A percentile compares a stretch with the other conserved stretches of the same genome.
Evolutionary conservation across 2,888 invertebrate genomes (phyloP).

Genomic region (Dasysyrphus tricinctus): DNA sequence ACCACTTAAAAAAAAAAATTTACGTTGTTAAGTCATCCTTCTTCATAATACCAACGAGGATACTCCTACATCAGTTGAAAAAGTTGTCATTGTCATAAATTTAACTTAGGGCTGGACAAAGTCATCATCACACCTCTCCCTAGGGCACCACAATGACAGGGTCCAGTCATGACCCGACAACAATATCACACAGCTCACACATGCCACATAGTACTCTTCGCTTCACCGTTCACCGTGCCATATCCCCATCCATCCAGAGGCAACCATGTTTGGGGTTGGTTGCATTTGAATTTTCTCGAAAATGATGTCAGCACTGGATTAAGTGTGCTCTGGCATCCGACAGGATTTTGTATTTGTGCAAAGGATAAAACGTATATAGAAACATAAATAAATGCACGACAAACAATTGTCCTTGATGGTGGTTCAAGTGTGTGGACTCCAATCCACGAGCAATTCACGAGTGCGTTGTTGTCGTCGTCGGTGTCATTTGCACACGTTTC

Average conservation of each 20-base stretch:
- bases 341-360: conserved; percentile 30
- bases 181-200: conserved; percentile 22
- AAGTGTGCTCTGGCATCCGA: conserved; percentile 31
- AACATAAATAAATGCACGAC: not conserved
- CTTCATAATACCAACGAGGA: not conserved
- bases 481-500: conserved; percentile 34
- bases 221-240: not conserved
- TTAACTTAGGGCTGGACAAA: conserved; percentile 16
- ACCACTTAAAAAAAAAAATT: not conserved
- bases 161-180: conserved; percentile 33
- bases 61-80: not conserved
- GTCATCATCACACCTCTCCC: conserved; percentile 27
- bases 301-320: conserved; percentile 46
- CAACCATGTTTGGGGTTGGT: conserved; percentile 3
- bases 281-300: conserved; percentile 42
- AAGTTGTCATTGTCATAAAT: conserved; percentile 30
- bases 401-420: conserved; percentile 40
- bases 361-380: conserved; percentile 26
- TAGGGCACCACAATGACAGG: conserved; percentile 18
- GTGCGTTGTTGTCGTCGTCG: conserved; percentile 16
- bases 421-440: conserved; percentile 28
- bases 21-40: not conserved
- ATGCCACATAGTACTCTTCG: conserved; percentile 4
- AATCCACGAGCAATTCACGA: not conserved
- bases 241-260: not conserved